phyloP scores from a whole-genome alignment of 64 coral and sea anemone species.

The Hydrozoanthus tunicans region DNA sequence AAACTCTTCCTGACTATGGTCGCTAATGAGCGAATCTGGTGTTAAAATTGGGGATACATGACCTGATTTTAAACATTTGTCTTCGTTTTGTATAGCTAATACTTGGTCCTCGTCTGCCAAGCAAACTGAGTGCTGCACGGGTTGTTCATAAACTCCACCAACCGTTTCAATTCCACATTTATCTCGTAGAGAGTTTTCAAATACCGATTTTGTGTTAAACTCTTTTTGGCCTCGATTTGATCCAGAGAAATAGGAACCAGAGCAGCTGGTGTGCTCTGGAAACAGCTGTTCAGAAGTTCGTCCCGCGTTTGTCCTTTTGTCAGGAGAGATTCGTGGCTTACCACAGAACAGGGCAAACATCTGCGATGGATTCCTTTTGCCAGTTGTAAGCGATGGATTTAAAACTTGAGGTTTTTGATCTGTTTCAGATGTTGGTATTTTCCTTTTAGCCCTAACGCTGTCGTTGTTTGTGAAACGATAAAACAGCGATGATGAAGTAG shows the following conservation, averaged over 20 bases:
- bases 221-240: not conserved
- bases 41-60: conserved; percentile 42
- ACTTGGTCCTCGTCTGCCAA: not conserved
- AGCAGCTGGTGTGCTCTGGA: not conserved
- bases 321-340: not conserved
- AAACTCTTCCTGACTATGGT: conserved; percentile 6
- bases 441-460: not conserved
- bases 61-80: not conserved
- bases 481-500: not conserved
- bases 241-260: not conserved
- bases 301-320: not conserved
- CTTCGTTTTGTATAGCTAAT: not conserved
- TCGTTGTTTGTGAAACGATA: not conserved
- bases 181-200: not conserved
- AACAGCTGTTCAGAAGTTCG: not conserved
- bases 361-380: conserved; percentile 29
- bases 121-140: not conserved
- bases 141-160: not conserved
- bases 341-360: conserved; percentile 32
- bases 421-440: not conserved
- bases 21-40: conserved; percentile 36
- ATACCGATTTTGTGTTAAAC: not conserved
- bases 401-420: not conserved
- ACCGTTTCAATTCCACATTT: not conserved
- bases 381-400: not conserved